Evolutionary conservation across 1,140 invertebrate species (phyloP).

Genomic region (Tetraneura akinire): DNA sequence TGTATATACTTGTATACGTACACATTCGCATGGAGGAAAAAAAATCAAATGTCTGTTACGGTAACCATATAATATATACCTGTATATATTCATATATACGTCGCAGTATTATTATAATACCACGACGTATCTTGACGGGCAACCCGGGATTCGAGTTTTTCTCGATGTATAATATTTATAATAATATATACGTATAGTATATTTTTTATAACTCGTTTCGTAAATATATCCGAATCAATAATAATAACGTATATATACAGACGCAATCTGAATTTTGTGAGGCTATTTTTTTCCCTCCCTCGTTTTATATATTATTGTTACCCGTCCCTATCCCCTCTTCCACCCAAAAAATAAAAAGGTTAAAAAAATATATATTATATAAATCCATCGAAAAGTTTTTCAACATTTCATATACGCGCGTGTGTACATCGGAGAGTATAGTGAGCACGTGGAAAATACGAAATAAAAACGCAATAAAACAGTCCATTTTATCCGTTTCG

Average conservation of each 20-base stretch:
- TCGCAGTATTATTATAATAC: too few species aligned
- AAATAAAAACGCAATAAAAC: constrained; percentile 48
- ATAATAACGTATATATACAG: not conserved
- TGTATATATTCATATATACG: too few species aligned
- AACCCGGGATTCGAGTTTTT: too few species aligned
- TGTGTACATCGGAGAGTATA: not conserved
- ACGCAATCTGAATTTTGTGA: not conserved
- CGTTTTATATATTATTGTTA: not conserved
- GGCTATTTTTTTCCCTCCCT: not conserved
- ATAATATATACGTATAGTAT: too few species aligned
- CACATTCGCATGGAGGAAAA: too few species aligned
- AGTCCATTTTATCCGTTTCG: constrained; percentile 46
- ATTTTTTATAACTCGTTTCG: not conserved
- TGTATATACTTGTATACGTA: too few species aligned
- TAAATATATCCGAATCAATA: not conserved
- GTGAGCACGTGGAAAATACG: constrained; percentile 35
- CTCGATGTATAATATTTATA: too few species aligned
- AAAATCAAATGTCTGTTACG: too few species aligned
- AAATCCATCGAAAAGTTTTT: constrained; percentile 32
- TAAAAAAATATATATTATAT: not conserved
- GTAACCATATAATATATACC: too few species aligned
- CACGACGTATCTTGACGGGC: too few species aligned
- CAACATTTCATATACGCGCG: constrained; percentile 25
- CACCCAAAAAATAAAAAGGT: too few species aligned
- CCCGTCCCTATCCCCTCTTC: not conserved